These are phyloP conservation scores for Notothenia rossii DNA, from an alignment of 2,113 vertebrate species.

Conservation along the genomic window DNA sequence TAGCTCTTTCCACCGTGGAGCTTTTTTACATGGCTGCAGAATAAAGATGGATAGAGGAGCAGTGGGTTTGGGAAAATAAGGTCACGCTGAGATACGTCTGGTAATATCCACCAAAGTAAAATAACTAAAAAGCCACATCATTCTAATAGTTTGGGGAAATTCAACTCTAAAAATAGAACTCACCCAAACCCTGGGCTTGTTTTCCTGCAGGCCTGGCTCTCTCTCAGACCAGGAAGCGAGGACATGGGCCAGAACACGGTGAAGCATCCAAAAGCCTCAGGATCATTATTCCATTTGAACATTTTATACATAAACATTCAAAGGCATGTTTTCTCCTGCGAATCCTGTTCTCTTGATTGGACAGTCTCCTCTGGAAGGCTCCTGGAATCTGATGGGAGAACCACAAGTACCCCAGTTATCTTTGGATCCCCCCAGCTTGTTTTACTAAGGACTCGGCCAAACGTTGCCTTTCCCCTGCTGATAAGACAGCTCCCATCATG, in stretches of 20 bases:
- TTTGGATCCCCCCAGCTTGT: conserved; percentile 74
- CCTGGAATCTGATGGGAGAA: conserved; percentile 61
- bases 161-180: conserved; percentile 59
- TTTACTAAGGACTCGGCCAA: conserved; percentile 68
- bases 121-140: conserved; percentile 26
- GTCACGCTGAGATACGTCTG: conserved; percentile 6
- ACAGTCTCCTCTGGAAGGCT: conserved; percentile 51
- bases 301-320: conserved; percentile 59
- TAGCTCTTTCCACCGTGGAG: conserved; percentile 26
- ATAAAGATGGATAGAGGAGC: conserved; percentile 11
- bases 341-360: conserved; percentile 47
- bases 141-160: conserved; percentile 41
- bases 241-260: conserved; percentile 44
- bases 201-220: conserved; percentile 48
- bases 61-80: conserved; percentile 27
- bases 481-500: conserved; percentile 75
- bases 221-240: conserved; percentile 53
- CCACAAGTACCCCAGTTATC: conserved; percentile 66
- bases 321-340: conserved; percentile 42
- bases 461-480: conserved; percentile 64
- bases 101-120: conserved; percentile 21
- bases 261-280: conserved; percentile 50
- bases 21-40: conserved; percentile 33
- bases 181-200: conserved; percentile 31
- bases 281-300: conserved; percentile 62